These are phyloP conservation scores for Papilio aristodemus DNA, from an alignment of 1,140 invertebrate genomes.

Conservation along the genomic window DNA sequence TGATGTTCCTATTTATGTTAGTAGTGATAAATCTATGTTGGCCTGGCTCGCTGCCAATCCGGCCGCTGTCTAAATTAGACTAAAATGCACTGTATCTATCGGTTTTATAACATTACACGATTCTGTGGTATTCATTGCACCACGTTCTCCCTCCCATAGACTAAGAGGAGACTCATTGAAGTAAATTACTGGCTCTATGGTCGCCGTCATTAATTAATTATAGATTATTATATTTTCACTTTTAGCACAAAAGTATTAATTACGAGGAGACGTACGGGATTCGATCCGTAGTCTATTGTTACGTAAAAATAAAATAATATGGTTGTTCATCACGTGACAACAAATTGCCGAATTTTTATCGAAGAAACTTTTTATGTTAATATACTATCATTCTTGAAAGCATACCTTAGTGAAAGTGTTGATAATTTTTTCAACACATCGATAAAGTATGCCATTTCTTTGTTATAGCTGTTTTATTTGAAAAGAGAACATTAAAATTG, in stretches of 20 bases:
- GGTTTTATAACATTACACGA: conserved; percentile 41
- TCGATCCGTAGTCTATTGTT: not conserved
- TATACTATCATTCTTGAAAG: not conserved
- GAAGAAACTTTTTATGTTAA: not conserved
- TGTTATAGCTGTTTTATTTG: conserved; percentile 4
- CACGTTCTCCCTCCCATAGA: no score
- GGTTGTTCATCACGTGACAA: not conserved
- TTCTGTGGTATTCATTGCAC: conserved; percentile 31
- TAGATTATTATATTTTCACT: no score
- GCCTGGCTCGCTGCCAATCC: conserved; percentile 45
- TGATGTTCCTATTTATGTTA: conserved; percentile 42
- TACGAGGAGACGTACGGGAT: not conserved
- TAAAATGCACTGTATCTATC: conserved; percentile 49
- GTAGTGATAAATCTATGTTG: conserved; percentile 40
- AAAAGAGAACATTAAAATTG: not conserved
- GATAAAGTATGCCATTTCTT: not conserved
- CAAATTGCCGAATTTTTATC: not conserved
- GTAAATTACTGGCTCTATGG: no score
- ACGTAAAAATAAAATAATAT: not conserved
- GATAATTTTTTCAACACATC: no score
- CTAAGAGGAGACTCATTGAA: no score
- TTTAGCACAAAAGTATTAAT: not conserved
- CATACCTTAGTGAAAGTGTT: not conserved
- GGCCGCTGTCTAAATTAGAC: conserved; percentile 49
- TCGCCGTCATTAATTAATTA: no score